These are phyloP conservation scores for Poecile atricapillus DNA, from an alignment of 2,113 vertebrate genomes.

Conservation along the genomic window DNA sequence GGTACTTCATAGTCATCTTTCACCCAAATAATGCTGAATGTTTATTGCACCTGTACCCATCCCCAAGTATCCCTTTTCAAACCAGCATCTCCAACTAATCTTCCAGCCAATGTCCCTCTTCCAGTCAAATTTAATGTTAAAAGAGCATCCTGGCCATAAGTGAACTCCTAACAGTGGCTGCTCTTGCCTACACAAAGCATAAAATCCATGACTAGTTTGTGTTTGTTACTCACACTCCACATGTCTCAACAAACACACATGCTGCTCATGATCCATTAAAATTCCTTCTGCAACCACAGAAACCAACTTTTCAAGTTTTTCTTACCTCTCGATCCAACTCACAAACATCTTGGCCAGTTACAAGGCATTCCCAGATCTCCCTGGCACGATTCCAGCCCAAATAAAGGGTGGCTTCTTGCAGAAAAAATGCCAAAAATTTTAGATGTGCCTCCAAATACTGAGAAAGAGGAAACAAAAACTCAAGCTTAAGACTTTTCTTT, in stretches of 20 bases:
- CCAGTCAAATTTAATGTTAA: not conserved
- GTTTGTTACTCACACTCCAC: not conserved
- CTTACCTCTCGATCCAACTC: conserved; percentile 95
- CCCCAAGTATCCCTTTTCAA: not conserved
- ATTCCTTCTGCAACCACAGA: not conserved
- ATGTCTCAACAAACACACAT: not conserved
- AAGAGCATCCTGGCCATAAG: not conserved
- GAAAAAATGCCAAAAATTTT: conserved; percentile 98
- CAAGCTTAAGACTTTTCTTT: conserved; percentile 30
- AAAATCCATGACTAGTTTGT: not conserved
- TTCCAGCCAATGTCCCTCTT: not conserved
- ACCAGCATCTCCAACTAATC: not conserved
- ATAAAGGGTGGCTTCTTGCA: conserved; percentile 98
- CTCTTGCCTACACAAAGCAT: not conserved
- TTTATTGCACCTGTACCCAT: not conserved
- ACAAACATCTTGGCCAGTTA: conserved; percentile 93
- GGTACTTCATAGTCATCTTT: not conserved
- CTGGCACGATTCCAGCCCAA: conserved; percentile 97
- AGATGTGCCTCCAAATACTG: conserved; percentile 98
- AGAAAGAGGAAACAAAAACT: conserved; percentile 37
- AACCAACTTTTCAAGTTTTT: not conserved
- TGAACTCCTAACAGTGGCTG: not conserved
- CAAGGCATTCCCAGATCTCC: conserved; percentile 98
- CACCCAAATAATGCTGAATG: not conserved
- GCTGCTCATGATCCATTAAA: not conserved